Percentiles rank a stretch among this genome's conserved stretches.
phyloP scores from a whole-genome alignment of 2,888 invertebrate species.

The Drosophila ezoana region DNA sequence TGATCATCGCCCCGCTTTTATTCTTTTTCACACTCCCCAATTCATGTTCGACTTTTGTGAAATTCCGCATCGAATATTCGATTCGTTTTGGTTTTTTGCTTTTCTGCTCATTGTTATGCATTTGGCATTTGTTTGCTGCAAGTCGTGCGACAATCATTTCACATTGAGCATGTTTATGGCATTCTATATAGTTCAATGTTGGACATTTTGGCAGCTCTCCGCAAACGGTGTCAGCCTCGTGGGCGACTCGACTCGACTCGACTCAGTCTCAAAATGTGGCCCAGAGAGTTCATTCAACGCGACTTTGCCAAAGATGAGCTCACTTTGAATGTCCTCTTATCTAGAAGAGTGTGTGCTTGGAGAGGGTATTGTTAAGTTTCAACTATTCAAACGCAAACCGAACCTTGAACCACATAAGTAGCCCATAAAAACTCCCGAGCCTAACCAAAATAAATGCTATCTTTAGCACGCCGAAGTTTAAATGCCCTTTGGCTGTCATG shows the following conservation, averaged over 20 bases:
- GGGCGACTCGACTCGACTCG: constrained; percentile 28
- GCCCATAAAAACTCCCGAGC: too few relatives aligned
- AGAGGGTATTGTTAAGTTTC: background rate
- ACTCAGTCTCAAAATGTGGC: constrained; percentile 25
- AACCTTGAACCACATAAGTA: too few relatives aligned
- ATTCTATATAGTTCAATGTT: constrained; percentile 75
- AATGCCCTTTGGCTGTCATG: too few relatives aligned
- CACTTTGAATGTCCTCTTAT: constrained; percentile 10
- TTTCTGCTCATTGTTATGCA: constrained; percentile 59
- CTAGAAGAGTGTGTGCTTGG: background rate
- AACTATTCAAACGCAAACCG: too few relatives aligned
- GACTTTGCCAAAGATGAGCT: constrained; percentile 19
- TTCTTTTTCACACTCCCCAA: constrained; percentile 21
- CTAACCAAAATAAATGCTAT: too few relatives aligned
- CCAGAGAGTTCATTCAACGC: constrained; percentile 52
- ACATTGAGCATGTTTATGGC: constrained; percentile 35
- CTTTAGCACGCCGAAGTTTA: too few relatives aligned
- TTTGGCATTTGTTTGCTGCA: constrained; percentile 49
- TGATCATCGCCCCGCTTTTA: constrained; percentile 26
- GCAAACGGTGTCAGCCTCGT: constrained; percentile 52
- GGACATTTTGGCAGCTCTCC: constrained; percentile 48
- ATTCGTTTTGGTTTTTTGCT: background rate
- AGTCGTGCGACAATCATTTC: constrained; percentile 66
- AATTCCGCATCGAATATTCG: constrained; percentile 51
- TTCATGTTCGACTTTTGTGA: constrained; percentile 59